phyloP scores from a whole-genome alignment of 2,113 vertebrate species.

The Bubo scandiacus region DNA sequence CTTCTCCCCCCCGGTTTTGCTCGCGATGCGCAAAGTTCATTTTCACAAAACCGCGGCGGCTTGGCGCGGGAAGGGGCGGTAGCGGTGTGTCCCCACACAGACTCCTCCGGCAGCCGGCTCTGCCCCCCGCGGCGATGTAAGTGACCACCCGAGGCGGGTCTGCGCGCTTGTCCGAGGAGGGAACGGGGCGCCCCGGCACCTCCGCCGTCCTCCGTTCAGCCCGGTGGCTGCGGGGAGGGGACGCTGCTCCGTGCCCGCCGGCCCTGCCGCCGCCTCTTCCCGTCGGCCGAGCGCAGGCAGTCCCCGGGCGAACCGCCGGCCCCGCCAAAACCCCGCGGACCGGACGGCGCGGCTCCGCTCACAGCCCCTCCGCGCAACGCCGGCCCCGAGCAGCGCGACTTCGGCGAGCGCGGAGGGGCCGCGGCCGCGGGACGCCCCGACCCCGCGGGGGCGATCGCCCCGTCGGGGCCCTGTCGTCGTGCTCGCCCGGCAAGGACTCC shows the following conservation, averaged over 20 bases:
- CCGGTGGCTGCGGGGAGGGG: not conserved
- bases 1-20: not conserved
- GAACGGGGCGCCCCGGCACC: not conserved
- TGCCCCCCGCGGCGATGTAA: conserved; percentile 43
- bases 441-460: not conserved
- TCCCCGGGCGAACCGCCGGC: not conserved
- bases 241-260: not conserved
- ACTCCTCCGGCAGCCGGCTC: not conserved
- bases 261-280: not conserved
- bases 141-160: conserved; percentile 25
- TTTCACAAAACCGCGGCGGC: not conserved
- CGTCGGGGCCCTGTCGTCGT: not conserved
- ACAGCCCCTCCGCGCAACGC: not conserved
- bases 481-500: not conserved
- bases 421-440: not conserved
- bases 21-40: not conserved
- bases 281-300: not conserved
- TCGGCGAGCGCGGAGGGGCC: not conserved
- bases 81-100: not conserved
- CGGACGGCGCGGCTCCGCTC: not conserved
- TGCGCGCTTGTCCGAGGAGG: not conserved
- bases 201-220: not conserved
- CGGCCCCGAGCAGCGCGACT: not conserved
- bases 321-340: not conserved
- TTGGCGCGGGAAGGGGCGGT: not conserved